Base-by-base conservation (phyloP, 64 coral and sea anemone species). In the Platygyra sinensis region DNA sequence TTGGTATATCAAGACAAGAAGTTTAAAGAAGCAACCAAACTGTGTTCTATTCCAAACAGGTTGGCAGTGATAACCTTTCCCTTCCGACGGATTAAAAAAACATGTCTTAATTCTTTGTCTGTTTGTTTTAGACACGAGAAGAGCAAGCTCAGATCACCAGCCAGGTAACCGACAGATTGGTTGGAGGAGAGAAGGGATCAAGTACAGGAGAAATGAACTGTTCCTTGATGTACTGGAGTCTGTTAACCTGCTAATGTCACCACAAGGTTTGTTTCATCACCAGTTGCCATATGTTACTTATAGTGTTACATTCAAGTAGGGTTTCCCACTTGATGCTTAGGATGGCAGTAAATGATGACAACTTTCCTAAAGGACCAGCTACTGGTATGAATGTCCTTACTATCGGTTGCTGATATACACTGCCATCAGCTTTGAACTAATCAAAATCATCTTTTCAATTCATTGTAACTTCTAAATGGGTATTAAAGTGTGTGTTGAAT, bases 141-240 rank as follows among this genome's bases (percentile, higher is more conserved):
- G 97, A 99, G 72, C 97, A 99, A 62, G 97, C 97, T 19, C 97
- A 99, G 86, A 99, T 99, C 24, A 99, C 97, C 10, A 99, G 97
- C 79, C 97, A 99, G 39, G 97, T 99, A 16, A 99, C 97, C 51
- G 97, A 27, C 97, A 99, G 85, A 99, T 99, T 89, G 97, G 97
- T 9, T 99, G 97, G 97, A 91, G 97, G 65, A 73, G 97, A 91
- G 97, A 99, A 80, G 89, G 89, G 36, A 99, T 99, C 72, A 99
- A 99, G 52, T 99, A 99, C 79, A 83, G 97, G 52, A 91, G 97
- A 57, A 99, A 99, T 89, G 97, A 99, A 61, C 84, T 99, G 16
- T 99, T 99, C 24, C 90, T 99, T 63, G 97, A 99, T 89, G 97
- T 99, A 24, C 54, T 99, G 73, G 97, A 99, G 84, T 99, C 97